A percentile compares a stretch with the other conserved stretches of the same genome.
phyloP scores from a whole-genome alignment of 2,888 invertebrate genomes.

The Mongoloraphidia duomilia region DNA sequence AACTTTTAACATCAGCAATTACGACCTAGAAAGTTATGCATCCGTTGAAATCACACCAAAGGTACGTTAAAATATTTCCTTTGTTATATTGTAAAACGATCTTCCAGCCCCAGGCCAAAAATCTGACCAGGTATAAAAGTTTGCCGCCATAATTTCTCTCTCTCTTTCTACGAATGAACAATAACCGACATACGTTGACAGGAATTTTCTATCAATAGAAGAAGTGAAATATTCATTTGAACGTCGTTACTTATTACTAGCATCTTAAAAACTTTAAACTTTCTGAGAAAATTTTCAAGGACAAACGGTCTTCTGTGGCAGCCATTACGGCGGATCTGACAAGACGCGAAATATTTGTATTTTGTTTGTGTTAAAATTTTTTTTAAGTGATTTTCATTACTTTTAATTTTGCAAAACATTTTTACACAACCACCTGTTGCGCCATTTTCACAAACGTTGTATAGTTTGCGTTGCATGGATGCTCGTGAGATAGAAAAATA shows the following conservation, averaged over 20 bases:
- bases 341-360: slow-evolving; percentile 3
- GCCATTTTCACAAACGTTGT: background rate
- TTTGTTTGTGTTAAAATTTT: background rate
- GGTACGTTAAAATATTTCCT: slow-evolving; percentile 18
- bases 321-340: slow-evolving; percentile 21
- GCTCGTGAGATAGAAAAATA: background rate
- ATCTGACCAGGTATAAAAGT: slow-evolving; percentile 11
- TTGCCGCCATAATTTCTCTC: slow-evolving; percentile 12
- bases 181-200: slow-evolving; percentile 5
- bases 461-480: background rate
- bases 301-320: slow-evolving; percentile 26
- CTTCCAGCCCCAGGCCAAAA: slow-evolving; percentile 1
- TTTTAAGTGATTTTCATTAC: background rate
- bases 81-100: background rate
- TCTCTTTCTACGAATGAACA: background rate
- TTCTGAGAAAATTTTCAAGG: slow-evolving; percentile 32
- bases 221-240: slow-evolving; percentile 2
- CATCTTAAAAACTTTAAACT: slow-evolving; percentile 14
- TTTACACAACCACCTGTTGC: background rate
- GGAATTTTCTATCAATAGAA: background rate
- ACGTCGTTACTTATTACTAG: slow-evolving; percentile 7
- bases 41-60: slow-evolving; percentile 19
- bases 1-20: too few relatives aligned
- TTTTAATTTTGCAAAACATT: background rate
- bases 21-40: too few relatives aligned